Base-by-base conservation (phyloP, 2,113 vertebrate species). In the Cromileptes altivelis region DNA sequence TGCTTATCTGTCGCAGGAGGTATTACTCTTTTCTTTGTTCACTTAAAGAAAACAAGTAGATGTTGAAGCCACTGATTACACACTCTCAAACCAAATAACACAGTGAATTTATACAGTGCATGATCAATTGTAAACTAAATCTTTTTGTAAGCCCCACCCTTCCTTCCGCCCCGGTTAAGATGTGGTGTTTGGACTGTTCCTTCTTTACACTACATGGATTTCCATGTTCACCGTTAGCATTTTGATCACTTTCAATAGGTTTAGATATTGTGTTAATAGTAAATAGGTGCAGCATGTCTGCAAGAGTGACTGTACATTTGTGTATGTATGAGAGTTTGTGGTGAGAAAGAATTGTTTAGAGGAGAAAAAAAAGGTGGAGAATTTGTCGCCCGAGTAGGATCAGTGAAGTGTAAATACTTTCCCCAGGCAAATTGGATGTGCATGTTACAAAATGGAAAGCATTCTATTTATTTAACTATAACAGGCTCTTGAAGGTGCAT, bases 381-480 rank as follows among this genome's bases (percentile, higher is more conserved):
- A 75, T 70, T 76, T 56, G 85, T 75, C 87, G 90, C 93, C 87
- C 71, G 84, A 55, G 86, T 88, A 88, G 91, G 82, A 93, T 89
- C 92, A 90, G 94, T 90, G 85, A 91, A 94, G 90, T 96, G 95
- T 96, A 96, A 93, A 96, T 96, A 96, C 69, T 90, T 94, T 94
- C 94, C 95, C 95, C 88, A 88, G 92, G 91, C 92, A 89, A 95
- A 95, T 95, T 94, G 94, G 95, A 96, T 93, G 94, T 96, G 97
- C 96, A 96, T 97, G 95, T 96, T 94, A 91, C 68, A 95, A 94
- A 95, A 95, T 94, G 95, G 94, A 96, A 95, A 95, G 90, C 94
- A 87, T 96, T 96, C 96, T 96, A 96, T 96, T 96, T 96, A 96
- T 96, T 96, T 95, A 95, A 95, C 94, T 96, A 94, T 95, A 95